Evolutionary conservation across 2,113 vertebrate genomes (phyloP).

Genomic region (Oxyruncus cristatus): DNA sequence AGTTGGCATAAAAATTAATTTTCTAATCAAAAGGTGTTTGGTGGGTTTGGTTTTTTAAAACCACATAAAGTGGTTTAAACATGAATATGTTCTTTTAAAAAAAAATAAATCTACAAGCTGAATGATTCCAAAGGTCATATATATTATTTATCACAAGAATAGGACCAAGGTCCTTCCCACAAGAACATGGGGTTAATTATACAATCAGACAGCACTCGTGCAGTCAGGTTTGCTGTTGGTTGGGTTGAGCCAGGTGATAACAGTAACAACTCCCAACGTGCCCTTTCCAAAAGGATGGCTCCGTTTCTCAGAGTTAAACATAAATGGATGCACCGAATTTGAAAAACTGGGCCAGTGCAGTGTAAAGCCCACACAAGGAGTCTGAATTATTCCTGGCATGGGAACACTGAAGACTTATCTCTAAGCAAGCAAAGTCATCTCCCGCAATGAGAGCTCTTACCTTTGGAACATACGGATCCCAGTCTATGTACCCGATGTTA

Average conservation of each 20-base stretch:
- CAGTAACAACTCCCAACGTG: neutral
- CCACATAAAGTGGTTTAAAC: neutral
- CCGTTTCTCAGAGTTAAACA: neutral
- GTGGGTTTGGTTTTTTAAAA: neutral
- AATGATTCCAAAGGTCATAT: neutral
- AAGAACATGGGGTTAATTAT: neutral
- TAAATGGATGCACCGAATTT: neutral
- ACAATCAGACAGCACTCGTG: neutral
- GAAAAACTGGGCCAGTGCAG: neutral
- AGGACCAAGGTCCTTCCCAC: neutral
- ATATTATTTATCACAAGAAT: neutral
- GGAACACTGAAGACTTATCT: neutral
- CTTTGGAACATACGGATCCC: conserved; percentile 97
- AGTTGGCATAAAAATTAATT: neutral
- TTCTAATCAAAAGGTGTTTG: neutral
- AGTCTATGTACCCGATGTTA: conserved; percentile 97
- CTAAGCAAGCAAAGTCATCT: neutral
- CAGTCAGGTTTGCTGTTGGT: neutral
- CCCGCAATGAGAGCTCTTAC: conserved; percentile 60
- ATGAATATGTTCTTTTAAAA: neutral
- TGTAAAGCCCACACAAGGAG: neutral
- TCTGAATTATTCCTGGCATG: neutral
- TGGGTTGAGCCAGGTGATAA: neutral
- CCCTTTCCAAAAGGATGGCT: neutral
- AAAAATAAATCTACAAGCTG: neutral